Conservation (phyloP, 1,140 invertebrate species). For the Hestina assimilis region DNA sequence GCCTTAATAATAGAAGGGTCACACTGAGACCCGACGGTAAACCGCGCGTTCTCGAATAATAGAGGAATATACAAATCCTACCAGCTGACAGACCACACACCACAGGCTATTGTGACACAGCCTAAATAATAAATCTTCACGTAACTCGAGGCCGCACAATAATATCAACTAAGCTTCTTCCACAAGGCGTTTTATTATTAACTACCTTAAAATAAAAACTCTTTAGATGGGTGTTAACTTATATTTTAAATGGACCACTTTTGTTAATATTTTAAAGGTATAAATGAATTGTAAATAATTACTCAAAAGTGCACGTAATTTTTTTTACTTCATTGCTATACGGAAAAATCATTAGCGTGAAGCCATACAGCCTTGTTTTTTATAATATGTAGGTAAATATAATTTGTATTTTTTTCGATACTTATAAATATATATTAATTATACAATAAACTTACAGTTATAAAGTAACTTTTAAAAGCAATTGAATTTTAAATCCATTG, state of each 20-base stretch:
- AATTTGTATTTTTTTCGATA: no score
- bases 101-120: conserved; percentile 23
- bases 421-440: no score
- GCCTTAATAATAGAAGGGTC: conserved; percentile 20
- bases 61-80: conserved; percentile 20
- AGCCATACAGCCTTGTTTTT: no score
- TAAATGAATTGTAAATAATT: no score
- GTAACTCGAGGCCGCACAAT: conserved; percentile 11
- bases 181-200: background rate
- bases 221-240: no score
- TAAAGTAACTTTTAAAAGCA: background rate
- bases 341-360: no score
- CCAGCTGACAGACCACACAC: conserved; percentile 25
- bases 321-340: no score
- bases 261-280: no score
- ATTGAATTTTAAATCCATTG: background rate
- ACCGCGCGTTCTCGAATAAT: conserved; percentile 12
- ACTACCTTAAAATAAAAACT: no score
- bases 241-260: no score
- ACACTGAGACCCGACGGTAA: background rate
- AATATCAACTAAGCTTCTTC: conserved; percentile 12
- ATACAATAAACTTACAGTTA: background rate
- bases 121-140: conserved; percentile 27
- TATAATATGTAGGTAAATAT: no score
- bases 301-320: no score